Evolutionary conservation across 2,888 invertebrate species (phyloP), one percentile per base, ranked within the genome.

Genomic region (Siphonodentalium dalli): DNA sequence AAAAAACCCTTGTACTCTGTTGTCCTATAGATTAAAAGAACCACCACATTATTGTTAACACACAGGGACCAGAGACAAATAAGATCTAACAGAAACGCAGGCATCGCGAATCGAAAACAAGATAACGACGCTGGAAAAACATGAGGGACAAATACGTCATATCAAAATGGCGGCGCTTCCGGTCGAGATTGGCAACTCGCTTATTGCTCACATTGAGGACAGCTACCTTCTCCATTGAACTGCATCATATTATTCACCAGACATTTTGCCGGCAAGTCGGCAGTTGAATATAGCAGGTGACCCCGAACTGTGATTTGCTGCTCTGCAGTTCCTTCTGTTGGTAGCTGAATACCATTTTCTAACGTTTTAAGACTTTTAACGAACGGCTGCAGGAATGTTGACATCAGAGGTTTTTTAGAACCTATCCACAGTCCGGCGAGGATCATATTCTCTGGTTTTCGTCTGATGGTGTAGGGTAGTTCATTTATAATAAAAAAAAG

Each of bases 401-500:
- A 15, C 46, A 53, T 53, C 18, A 40, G 29, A 8, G 46, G 46
- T 28, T 52, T 52, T 23, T 46, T 40, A 5, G 27, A 35, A 13
- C 53, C 53, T 31, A 46, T 44, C 46, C 46, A 53, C 15, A 53
- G 21, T 3, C 53, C 46, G 34, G 38, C 33, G 13, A 53, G 26
- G 13, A 53, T 8, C 7, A 46, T 21, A 40, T 53, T 53, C 46
- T 44, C 41, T 20, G 45, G 35, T 3, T 34, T 18, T 23, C 45
- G 24, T 18, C 53, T 38, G 1, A 34, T 1, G 29, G 45, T 53
- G 33, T 28, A 53, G 6, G 46, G 53, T 9, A 53, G 41, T 20
- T 53, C 46, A 35, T 53, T 46, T 6, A 46, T 46, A 5, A 20
- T 41, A 9, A 38, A 39, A 20, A 33, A 53, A 33, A 53, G 27